Conservation (phyloP, 2,113 vertebrate genomes). For the Plecturocebus donacophilus region DNA sequence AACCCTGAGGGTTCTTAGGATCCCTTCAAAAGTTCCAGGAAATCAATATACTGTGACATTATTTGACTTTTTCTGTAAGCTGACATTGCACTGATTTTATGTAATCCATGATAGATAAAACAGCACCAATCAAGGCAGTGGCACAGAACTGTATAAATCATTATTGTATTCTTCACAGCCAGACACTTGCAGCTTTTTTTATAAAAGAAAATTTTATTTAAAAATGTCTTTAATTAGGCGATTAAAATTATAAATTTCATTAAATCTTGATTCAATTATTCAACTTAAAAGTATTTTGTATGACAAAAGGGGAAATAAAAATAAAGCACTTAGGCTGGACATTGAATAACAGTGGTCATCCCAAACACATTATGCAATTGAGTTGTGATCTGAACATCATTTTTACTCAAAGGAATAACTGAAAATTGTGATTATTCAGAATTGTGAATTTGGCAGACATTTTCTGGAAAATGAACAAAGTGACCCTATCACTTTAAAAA, state of each 20-base stretch:
- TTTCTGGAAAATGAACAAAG: conserved; percentile 15
- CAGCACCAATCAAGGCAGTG: background rate
- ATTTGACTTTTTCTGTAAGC: background rate
- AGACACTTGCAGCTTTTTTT: background rate
- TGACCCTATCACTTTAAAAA: background rate
- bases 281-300: background rate
- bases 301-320: background rate
- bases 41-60: background rate
- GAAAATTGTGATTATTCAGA: background rate
- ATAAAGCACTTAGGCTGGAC: background rate
- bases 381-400: background rate
- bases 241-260: background rate
- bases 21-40: background rate
- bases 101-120: background rate
- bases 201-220: background rate
- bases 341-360: background rate
- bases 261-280: background rate
- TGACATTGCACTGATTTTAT: background rate
- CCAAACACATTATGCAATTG: background rate
- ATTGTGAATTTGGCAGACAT: background rate
- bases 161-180: background rate
- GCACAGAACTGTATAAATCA: background rate
- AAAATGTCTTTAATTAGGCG: background rate
- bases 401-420: background rate
- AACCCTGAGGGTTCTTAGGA: background rate